Percentiles rank a stretch among this genome's conserved stretches.
Conservation (phyloP, 2,797 vertebrate genomes). For the Eulemur mongoz region DNA sequence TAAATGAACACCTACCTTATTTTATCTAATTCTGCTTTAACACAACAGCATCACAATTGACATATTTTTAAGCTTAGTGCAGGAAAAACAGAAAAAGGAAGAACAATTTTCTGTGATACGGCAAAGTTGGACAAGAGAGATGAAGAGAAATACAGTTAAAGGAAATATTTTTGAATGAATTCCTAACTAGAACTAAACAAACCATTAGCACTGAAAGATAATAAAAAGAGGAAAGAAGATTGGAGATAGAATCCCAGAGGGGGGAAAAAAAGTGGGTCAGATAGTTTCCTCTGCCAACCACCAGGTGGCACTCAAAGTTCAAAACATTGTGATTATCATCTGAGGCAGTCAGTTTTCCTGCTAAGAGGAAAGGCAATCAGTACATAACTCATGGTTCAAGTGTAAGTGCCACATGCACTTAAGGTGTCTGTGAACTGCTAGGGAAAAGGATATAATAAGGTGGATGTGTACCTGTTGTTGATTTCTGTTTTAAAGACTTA, state of each 20-base stretch:
- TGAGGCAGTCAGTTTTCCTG: background rate
- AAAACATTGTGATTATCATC: background rate
- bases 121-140: background rate
- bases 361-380: background rate
- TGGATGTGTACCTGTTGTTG: background rate
- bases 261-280: background rate
- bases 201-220: background rate
- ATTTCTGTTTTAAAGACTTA: constrained; percentile 3
- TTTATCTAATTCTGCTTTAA: background rate
- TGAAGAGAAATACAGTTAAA: background rate
- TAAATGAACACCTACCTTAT: background rate
- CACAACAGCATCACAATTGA: background rate
- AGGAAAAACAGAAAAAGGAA: background rate
- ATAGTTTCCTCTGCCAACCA: background rate
- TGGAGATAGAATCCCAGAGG: background rate
- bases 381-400: background rate
- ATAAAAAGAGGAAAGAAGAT: background rate
- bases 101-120: background rate
- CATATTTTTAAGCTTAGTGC: background rate
- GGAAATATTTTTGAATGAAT: background rate
- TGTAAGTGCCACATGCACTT: background rate
- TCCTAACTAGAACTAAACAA: background rate
- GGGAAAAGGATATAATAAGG: background rate
- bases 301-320: background rate
- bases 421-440: background rate